Evolutionary conservation across 2,888 invertebrate genomes (phyloP).

Genomic region (Pseudeuparius sepicola): DNA sequence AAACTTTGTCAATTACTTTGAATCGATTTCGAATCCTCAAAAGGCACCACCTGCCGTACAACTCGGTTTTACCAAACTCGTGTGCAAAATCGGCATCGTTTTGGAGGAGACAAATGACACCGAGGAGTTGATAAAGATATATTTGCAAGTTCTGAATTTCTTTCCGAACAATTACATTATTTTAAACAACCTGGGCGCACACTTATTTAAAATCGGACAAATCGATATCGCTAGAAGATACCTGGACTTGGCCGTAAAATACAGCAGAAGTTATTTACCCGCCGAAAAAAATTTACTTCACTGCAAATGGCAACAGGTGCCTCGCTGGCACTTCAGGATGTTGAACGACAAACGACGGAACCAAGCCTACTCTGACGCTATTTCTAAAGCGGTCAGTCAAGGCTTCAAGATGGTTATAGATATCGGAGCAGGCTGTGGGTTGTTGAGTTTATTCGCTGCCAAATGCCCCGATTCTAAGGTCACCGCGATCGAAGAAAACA

Average conservation of each 20-base stretch:
- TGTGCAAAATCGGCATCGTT: conserved; percentile 24
- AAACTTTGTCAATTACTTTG: conserved; percentile 28
- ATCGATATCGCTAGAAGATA: conserved; percentile 30
- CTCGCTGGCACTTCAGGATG: conserved; percentile 78
- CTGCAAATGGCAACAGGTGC: conserved; percentile 56
- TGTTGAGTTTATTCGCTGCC: conserved; percentile 60
- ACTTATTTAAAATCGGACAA: conserved; percentile 36
- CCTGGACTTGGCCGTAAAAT: conserved; percentile 27
- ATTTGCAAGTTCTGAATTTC: conserved; percentile 38
- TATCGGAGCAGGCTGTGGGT: conserved; percentile 68
- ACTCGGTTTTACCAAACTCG: conserved; percentile 25
- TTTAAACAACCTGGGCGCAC: conserved; percentile 42
- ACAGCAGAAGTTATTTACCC: conserved; percentile 27
- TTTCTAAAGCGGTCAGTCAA: conserved; percentile 33
- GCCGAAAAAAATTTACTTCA: conserved; percentile 56
- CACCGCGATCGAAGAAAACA: conserved; percentile 58
- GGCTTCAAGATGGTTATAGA: conserved; percentile 50
- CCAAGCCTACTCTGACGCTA: conserved; percentile 53
- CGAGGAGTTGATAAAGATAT: conserved; percentile 37
- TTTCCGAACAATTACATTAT: conserved; percentile 42
- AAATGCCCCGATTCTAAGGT: conserved; percentile 40
- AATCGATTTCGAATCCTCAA: conserved; percentile 23
- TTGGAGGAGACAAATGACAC: conserved; percentile 32
- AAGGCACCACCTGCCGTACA: conserved; percentile 22
- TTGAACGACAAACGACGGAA: conserved; percentile 65